Conservation (phyloP, 2,888 invertebrate genomes). For the Lithophane ornitopus region DNA sequence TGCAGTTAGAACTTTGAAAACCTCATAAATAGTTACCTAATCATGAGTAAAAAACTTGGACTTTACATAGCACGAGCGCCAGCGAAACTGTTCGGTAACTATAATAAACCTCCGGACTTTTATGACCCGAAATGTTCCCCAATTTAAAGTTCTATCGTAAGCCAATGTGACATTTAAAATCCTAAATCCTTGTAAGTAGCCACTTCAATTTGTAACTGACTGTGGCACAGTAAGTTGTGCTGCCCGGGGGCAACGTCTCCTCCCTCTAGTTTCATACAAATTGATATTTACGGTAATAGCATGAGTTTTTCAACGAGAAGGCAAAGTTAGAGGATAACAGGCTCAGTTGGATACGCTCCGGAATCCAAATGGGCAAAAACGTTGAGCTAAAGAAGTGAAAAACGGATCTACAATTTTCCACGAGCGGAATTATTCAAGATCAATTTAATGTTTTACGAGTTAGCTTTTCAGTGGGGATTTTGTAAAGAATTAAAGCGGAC, state of each 20-base stretch:
- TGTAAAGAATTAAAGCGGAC: slow-evolving; percentile 66
- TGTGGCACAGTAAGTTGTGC: slow-evolving; percentile 80
- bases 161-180: slow-evolving; percentile 78
- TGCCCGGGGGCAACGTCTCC: slow-evolving; percentile 77
- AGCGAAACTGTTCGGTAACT: slow-evolving; percentile 50
- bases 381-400: slow-evolving; percentile 84
- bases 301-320: slow-evolving; percentile 87
- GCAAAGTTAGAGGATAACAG: slow-evolving; percentile 87
- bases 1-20: slow-evolving; percentile 45
- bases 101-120: slow-evolving; percentile 62
- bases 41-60: slow-evolving; percentile 53
- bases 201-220: slow-evolving; percentile 87
- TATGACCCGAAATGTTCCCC: slow-evolving; percentile 72
- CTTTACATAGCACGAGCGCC: slow-evolving; percentile 49
- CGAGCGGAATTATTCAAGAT: slow-evolving; percentile 81
- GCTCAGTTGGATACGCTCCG: slow-evolving; percentile 84
- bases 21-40: slow-evolving; percentile 57
- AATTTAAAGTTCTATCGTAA: slow-evolving; percentile 78
- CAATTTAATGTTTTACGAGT: slow-evolving; percentile 83
- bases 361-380: slow-evolving; percentile 87
- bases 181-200: slow-evolving; percentile 82
- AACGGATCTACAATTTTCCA: slow-evolving; percentile 82
- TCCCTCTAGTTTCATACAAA: slow-evolving; percentile 89
- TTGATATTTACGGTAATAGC: slow-evolving; percentile 91
- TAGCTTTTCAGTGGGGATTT: slow-evolving; percentile 72